phyloP scores from a whole-genome alignment of 2,797 vertebrate species.

The Semotilus atromaculatus region DNA sequence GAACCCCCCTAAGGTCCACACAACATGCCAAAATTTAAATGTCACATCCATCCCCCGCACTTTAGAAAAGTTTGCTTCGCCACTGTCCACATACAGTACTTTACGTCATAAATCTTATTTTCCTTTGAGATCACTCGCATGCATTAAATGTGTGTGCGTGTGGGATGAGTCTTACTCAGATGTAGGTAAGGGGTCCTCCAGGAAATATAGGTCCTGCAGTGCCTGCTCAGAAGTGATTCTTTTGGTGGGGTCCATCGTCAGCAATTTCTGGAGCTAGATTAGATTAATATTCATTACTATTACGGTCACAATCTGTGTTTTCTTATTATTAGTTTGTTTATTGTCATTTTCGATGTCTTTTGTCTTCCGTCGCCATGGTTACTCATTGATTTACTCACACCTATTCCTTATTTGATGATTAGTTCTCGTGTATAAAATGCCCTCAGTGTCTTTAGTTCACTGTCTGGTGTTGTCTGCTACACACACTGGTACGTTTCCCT shows the following conservation, averaged over 20 bases:
- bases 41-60: too few species aligned
- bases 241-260: constrained; percentile 98
- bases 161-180: constrained; percentile 85
- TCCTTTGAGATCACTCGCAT: background rate
- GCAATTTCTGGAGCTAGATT: constrained; percentile 92
- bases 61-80: too few species aligned
- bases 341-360: too few species aligned
- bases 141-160: background rate
- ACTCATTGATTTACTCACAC: background rate
- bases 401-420: background rate
- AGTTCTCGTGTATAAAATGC: background rate
- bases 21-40: too few species aligned
- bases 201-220: constrained; percentile 94
- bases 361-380: background rate
- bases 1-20: too few species aligned
- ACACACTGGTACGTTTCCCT: too few species aligned
- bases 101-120: background rate
- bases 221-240: constrained; percentile 97
- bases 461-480: too few species aligned
- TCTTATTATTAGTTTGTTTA: too few species aligned
- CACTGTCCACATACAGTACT: background rate
- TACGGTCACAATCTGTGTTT: background rate
- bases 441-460: background rate
- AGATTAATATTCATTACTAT: background rate
- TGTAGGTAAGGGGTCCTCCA: constrained; percentile 95